These are phyloP conservation scores for Micromussa lordhowensis DNA, from an alignment of 92 coral and sea anemone species.

Conservation along the genomic window DNA sequence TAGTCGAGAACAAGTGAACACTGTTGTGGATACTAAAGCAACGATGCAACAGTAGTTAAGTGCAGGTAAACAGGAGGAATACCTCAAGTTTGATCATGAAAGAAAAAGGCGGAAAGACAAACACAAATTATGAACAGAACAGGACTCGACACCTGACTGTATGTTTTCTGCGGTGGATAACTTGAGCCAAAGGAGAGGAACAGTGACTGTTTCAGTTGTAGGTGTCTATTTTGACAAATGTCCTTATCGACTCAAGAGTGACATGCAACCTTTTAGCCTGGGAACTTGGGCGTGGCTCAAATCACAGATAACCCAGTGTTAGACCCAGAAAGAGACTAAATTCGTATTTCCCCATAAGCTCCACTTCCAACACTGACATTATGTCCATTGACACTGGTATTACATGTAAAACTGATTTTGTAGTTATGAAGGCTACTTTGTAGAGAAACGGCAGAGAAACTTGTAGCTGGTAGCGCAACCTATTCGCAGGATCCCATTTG, in stretches of 20 bases:
- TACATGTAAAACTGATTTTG: conserved; percentile 12
- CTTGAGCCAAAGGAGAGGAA: not conserved
- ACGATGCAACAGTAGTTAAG: not conserved
- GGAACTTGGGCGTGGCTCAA: conserved; percentile 48
- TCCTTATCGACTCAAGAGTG: conserved; percentile 40
- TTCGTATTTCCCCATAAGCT: too few relatives aligned
- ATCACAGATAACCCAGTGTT: not conserved
- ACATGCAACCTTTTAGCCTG: conserved; percentile 26
- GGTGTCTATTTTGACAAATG: conserved; percentile 43
- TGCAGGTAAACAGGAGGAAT: not conserved
- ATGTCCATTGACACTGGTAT: too few relatives aligned
- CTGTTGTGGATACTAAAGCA: not conserved
- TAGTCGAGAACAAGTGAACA: too few relatives aligned
- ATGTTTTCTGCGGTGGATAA: conserved; percentile 37
- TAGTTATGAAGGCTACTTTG: conserved; percentile 6
- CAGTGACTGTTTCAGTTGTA: conserved; percentile 19
- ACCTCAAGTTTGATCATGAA: not conserved
- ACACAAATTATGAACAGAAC: conserved; percentile 2
- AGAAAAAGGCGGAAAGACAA: conserved; percentile 21
- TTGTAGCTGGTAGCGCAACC: conserved; percentile 25
- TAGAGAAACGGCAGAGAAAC: conserved; percentile 15
- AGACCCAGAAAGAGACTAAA: too few relatives aligned
- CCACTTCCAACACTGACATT: not conserved
- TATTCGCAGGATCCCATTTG: conserved; percentile 28
- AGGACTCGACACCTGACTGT: conserved; percentile 3